Evolutionary conservation across 2,888 invertebrate species (phyloP).

Genomic region (Diarsia mendica): DNA sequence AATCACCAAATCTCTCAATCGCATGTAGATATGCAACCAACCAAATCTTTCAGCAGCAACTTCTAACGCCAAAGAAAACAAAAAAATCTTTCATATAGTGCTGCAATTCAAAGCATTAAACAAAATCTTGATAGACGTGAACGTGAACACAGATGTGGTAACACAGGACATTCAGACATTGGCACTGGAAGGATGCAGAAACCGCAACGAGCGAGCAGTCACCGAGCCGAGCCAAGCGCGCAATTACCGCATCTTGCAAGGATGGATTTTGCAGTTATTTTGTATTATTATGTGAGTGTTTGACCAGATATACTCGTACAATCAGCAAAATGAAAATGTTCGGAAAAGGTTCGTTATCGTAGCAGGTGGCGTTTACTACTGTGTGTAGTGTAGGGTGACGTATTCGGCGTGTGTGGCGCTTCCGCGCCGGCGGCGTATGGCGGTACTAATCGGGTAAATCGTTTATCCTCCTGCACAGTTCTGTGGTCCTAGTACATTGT

Average conservation of each 20-base stretch:
- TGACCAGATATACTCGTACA: not conserved
- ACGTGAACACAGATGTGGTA: not conserved
- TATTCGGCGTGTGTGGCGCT: not conserved
- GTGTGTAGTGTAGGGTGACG: not conserved
- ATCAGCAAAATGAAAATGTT: too few relatives aligned
- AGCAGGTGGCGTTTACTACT: not conserved
- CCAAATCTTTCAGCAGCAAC: constrained; percentile 9
- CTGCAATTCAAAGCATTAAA: not conserved
- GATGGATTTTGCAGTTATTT: constrained; percentile 9
- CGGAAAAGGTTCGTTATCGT: not conserved
- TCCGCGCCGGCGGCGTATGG: not conserved
- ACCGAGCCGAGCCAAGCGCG: constrained; percentile 8
- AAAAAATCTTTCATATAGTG: constrained; percentile 7
- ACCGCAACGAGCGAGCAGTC: constrained; percentile 34
- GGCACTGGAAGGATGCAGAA: constrained; percentile 28
- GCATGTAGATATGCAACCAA: too few relatives aligned
- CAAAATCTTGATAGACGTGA: not conserved
- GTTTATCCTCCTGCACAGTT: not conserved
- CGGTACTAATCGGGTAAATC: not conserved
- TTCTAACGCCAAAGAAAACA: constrained; percentile 5
- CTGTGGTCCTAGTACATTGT: constrained; percentile 8
- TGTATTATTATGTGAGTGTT: not conserved
- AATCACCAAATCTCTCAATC: not conserved
- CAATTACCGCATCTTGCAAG: constrained; percentile 23
- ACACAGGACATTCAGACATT: constrained; percentile 21